These are phyloP conservation scores for Harpagifer antarcticus DNA, from an alignment of 2,797 vertebrate genomes.

Conservation along the genomic window DNA sequence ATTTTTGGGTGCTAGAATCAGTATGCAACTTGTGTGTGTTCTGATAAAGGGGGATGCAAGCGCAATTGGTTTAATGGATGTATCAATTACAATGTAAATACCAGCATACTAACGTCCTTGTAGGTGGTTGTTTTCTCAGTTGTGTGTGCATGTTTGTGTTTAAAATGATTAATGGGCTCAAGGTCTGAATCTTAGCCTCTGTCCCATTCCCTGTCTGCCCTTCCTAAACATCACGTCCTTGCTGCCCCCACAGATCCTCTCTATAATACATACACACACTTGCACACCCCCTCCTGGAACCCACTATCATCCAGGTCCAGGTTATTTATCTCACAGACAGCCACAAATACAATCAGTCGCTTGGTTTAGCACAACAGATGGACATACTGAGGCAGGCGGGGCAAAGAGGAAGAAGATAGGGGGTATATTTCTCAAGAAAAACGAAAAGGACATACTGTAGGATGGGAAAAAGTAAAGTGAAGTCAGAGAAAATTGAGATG, in stretches of 20 bases:
- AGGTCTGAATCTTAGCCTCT: conserved; percentile 18
- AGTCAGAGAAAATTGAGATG: conserved; percentile 47
- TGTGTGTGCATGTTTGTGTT: conserved; percentile 19
- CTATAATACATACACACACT: conserved; percentile 12
- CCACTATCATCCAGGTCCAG: conserved; percentile 19
- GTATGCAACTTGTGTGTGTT: conserved; percentile 34
- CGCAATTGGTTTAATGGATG: conserved; percentile 19
- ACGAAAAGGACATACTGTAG: conserved; percentile 13
- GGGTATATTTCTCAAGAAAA: conserved; percentile 25
- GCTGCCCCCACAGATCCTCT: background rate
- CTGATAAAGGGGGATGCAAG: conserved; percentile 9
- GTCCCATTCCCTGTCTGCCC: conserved; percentile 19
- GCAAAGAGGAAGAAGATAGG: conserved; percentile 33
- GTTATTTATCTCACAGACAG: conserved; percentile 58
- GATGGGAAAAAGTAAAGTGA: conserved; percentile 40
- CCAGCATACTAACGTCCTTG: conserved; percentile 7
- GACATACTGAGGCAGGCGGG: conserved; percentile 52
- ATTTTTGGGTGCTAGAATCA: conserved; percentile 52
- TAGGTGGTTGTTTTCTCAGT: conserved; percentile 16
- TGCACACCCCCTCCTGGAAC: conserved; percentile 20
- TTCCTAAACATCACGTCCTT: conserved; percentile 27
- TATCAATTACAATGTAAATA: conserved; percentile 30
- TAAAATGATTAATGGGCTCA: conserved; percentile 44
- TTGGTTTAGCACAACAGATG: conserved; percentile 75
- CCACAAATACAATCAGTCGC: conserved; percentile 57